A percentile compares a stretch with the other conserved stretches of the same genome.
These are phyloP conservation scores for Choreutis nemorana DNA, from an alignment of 2,888 invertebrate species.

Conservation along the genomic window DNA sequence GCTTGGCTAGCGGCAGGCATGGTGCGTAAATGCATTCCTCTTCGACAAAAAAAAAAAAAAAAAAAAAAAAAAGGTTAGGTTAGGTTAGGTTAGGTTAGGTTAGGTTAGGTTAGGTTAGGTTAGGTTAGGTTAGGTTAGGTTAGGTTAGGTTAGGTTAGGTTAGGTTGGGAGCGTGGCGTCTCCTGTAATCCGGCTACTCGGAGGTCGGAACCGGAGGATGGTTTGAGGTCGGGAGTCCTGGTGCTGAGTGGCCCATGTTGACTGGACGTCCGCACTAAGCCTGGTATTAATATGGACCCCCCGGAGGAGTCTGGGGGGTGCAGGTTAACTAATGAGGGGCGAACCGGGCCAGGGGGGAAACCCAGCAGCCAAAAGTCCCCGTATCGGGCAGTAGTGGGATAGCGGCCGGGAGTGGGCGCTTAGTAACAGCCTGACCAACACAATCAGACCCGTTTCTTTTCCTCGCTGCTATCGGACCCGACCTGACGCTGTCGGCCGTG, in stretches of 20 bases:
- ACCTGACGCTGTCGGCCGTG: too few species aligned
- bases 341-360: slow-evolving; percentile 99
- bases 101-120: slow-evolving; percentile 12
- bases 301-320: slow-evolving; percentile 78
- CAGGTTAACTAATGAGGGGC: slow-evolving; percentile 95
- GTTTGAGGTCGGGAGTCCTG: slow-evolving; percentile 83
- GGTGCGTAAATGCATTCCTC: too few species aligned
- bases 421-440: slow-evolving; percentile 81
- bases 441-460: slow-evolving; percentile 56
- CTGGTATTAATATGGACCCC: slow-evolving; percentile 95
- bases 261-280: slow-evolving; percentile 97
- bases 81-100: slow-evolving; percentile 13
- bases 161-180: slow-evolving; percentile 94
- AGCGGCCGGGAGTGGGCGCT: slow-evolving; percentile 95
- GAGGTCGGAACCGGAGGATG: slow-evolving; percentile 91
- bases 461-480: too few species aligned
- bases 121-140: slow-evolving; percentile 7
- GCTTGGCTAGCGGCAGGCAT: too few species aligned
- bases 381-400: slow-evolving; percentile 98
- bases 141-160: slow-evolving; percentile 7
- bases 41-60: too few species aligned
- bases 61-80: slow-evolving; percentile 12
- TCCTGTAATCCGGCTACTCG: slow-evolving; percentile 98
- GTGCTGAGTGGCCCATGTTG: slow-evolving; percentile 47
- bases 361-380: slow-evolving; percentile 99